phyloP scores from a whole-genome alignment of 2,797 vertebrate genomes.

The Hylomyscus alleni region DNA sequence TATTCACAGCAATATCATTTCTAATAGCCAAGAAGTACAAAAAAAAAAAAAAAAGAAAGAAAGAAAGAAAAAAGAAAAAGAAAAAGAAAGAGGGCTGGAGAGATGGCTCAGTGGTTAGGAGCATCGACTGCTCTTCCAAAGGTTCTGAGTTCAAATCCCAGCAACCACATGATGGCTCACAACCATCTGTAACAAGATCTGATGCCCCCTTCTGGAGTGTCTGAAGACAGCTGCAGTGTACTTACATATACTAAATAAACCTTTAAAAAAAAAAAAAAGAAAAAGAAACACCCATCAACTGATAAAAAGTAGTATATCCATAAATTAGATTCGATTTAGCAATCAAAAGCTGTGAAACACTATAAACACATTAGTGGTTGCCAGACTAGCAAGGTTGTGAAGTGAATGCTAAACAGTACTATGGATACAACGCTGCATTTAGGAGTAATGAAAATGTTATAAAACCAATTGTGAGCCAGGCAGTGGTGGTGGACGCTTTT shows the following conservation, averaged over 20 bases:
- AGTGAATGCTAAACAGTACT: neutral
- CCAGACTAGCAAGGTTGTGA: neutral
- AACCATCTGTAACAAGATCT: too few species aligned
- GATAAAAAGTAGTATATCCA: too few species aligned
- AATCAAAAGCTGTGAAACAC: conserved; percentile 33
- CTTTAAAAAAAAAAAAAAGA: neutral
- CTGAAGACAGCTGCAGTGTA: too few species aligned
- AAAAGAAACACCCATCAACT: neutral
- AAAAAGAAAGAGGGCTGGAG: neutral
- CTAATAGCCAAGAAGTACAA: neutral
- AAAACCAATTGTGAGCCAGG: conserved; percentile 15
- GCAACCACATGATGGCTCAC: too few species aligned
- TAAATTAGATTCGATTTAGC: neutral
- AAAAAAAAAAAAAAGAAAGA: neutral
- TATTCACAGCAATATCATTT: neutral
- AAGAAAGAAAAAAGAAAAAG: neutral
- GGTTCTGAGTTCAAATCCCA: too few species aligned
- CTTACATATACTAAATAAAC: too few species aligned
- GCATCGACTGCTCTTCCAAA: too few species aligned
- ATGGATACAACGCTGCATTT: neutral
- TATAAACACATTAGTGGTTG: neutral
- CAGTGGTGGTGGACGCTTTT: too few species aligned
- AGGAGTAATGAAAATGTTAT: conserved; percentile 31
- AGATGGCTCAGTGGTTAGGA: too few species aligned
- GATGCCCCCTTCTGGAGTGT: too few species aligned